These are phyloP conservation scores for Zeugodacus cucurbitae DNA, from an alignment of 1,140 invertebrate genomes.

Conservation along the genomic window DNA sequence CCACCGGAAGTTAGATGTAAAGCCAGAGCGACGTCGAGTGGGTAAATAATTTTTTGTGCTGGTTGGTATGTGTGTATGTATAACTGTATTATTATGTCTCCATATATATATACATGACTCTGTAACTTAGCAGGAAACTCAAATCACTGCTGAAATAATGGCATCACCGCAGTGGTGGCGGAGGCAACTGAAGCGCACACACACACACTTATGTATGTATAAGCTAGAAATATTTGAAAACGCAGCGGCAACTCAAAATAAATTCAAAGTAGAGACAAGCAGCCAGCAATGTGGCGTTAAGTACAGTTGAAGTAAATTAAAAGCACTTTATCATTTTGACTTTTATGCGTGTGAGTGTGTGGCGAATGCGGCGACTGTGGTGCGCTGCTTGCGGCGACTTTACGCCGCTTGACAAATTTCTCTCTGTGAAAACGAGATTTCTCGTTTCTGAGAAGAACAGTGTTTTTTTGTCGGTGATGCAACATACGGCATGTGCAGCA, in stretches of 20 bases:
- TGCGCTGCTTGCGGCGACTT: not conserved
- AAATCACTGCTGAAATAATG: slow-evolving; percentile 2
- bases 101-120: not conserved
- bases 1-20: not conserved
- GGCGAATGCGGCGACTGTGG: not conserved
- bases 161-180: not conserved
- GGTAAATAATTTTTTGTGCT: not conserved
- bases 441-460: not conserved
- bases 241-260: not conserved
- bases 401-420: not conserved
- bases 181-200: too few relatives aligned
- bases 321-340: slow-evolving; percentile 34
- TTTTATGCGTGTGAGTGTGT: not conserved
- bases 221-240: not conserved
- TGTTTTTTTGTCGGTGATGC: not conserved
- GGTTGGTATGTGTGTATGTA: not conserved
- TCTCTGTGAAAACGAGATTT: not conserved
- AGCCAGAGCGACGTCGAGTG: not conserved
- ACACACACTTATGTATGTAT: not conserved
- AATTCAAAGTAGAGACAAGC: not conserved
- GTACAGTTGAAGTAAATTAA: slow-evolving; percentile 20
- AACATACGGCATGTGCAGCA: not conserved
- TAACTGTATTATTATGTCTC: not conserved
- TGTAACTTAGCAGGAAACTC: not conserved
- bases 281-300: not conserved